Base-by-base conservation (phyloP, 2,113 vertebrate species). In the Geococcyx californianus region DNA sequence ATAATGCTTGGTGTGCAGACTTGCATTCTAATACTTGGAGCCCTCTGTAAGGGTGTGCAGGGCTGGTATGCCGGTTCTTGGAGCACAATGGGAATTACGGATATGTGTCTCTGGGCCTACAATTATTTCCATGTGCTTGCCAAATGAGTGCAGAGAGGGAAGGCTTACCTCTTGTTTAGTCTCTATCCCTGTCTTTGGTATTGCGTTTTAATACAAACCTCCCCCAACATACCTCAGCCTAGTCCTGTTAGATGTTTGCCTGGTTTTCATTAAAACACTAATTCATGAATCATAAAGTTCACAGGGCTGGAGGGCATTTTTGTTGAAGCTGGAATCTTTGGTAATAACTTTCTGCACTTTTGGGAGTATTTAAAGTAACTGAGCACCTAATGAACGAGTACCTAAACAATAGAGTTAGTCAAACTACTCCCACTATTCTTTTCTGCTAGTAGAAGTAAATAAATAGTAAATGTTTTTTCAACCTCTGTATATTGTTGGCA, bases 61-160 rank as follows among this genome's bases (percentile, higher is more conserved):
- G 45, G 33, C 89, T 87, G 81, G 33, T 93, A 75, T 83, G 67
- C 45, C 67, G 28, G 14, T 55, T 91, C 68, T 95, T 1, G 0
- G 84, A 73, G 42, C 72, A 95, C 91, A 96, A 77, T 88, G 63
- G 72, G 72, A 95, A 80, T 95, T 80, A 93, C 45, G 87, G 82
- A 63, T 94, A 47, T 52, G 84, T 62, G 82, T 87, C 82, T 80
- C 78, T 90, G 59, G 56, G 82, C 59, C 72, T 73, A 76, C 82
- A 97, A 94, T 95, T 94, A 93, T 95, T 97, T 95, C 94, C 91
- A 83, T 93, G 95, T 96, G 92, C 63, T 93, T 91, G 63, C 59
- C 73, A 88, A 95, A 86, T 76, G 55, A 86, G 69, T 62, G 42
- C 74, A 69, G 42, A 24, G 60, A 84, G 34, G 33, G 83, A 88